These are phyloP conservation scores for Falco punctatus DNA, from an alignment of 2,113 vertebrate species.

Conservation along the genomic window DNA sequence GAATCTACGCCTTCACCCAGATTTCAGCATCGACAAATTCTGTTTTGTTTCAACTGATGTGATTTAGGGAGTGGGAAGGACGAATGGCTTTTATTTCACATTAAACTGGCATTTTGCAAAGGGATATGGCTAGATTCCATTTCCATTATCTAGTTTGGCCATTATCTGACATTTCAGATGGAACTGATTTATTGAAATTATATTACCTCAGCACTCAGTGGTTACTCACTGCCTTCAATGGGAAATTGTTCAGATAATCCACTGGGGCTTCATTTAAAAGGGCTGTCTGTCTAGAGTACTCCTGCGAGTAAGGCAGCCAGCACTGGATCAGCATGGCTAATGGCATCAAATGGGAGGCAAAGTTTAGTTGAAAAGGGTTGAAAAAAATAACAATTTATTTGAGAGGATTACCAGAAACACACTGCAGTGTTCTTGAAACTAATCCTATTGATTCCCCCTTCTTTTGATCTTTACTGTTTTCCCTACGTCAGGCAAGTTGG, in stretches of 20 bases:
- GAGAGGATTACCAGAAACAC: conserved; percentile 10
- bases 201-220: conserved; percentile 41
- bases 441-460: conserved; percentile 6
- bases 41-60: conserved; percentile 4
- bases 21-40: neutral
- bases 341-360: neutral
- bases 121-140: conserved; percentile 49
- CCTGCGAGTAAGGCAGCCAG: neutral
- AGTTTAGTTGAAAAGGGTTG: neutral
- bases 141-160: conserved; percentile 55
- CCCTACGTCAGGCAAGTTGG: neutral
- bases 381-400: neutral
- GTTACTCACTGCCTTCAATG: conserved; percentile 23
- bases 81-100: conserved; percentile 34
- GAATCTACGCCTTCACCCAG: neutral
- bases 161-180: conserved; percentile 56
- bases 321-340: neutral
- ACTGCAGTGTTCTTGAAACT: conserved; percentile 1
- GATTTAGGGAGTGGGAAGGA: conserved; percentile 25
- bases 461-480: conserved; percentile 30
- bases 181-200: conserved; percentile 56
- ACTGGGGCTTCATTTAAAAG: neutral
- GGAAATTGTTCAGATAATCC: conserved; percentile 46
- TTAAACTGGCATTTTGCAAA: conserved; percentile 15
- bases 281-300: neutral